Percentiles rank a stretch among this genome's conserved stretches.
phyloP scores from a whole-genome alignment of 2,113 vertebrate species.

The Opisthocomus hoazin region DNA sequence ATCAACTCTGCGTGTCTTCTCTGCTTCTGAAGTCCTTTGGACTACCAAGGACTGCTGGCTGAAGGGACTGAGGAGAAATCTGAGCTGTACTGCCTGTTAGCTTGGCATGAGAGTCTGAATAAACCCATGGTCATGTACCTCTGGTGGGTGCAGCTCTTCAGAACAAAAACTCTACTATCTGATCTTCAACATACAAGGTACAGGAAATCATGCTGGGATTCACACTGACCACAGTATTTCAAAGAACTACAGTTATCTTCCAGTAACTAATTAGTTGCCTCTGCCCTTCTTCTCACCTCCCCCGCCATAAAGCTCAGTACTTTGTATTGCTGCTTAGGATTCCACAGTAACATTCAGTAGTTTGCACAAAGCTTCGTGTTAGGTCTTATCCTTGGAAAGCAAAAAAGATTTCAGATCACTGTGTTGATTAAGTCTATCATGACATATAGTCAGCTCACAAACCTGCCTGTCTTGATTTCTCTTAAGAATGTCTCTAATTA shows the following conservation, averaged over 20 bases:
- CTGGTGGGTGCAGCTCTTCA: background rate
- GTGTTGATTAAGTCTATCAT: background rate
- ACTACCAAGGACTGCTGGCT: background rate
- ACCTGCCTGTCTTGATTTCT: background rate
- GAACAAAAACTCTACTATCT: background rate
- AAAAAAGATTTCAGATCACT: background rate
- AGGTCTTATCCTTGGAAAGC: background rate
- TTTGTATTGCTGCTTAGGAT: background rate
- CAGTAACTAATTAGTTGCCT: background rate
- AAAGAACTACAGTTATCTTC: background rate
- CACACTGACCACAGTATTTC: background rate
- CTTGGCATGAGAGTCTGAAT: background rate
- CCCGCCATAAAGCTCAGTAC: background rate
- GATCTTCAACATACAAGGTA: background rate
- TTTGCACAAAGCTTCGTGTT: background rate
- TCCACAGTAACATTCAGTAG: background rate
- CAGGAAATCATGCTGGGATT: background rate
- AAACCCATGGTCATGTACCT: background rate
- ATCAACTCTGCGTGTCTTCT: background rate
- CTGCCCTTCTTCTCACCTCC: background rate
- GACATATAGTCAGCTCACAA: background rate
- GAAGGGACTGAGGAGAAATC: background rate
- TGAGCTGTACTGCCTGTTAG: background rate
- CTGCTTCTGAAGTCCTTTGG: background rate
- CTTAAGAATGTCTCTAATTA: background rate